Conservation (phyloP, 1,140 invertebrate genomes). For the Catajapyx aquilonaris region DNA sequence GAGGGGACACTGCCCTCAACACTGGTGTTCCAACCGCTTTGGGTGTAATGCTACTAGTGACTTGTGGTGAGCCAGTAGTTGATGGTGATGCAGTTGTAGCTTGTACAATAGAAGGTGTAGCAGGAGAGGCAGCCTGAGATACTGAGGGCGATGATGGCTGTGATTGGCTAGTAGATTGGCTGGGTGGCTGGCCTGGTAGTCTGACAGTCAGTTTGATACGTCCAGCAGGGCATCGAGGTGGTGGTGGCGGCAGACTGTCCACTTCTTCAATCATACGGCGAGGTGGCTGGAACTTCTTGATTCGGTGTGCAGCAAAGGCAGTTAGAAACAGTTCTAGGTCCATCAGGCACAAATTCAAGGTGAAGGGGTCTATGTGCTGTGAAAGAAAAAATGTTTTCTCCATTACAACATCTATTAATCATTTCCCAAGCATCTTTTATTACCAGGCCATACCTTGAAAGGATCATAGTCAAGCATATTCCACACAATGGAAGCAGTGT, state of each 20-base stretch:
- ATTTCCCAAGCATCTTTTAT: not conserved
- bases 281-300: conserved; percentile 46
- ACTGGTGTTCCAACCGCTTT: no score
- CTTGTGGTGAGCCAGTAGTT: no score
- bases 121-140: conserved; percentile 6
- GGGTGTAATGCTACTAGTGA: no score
- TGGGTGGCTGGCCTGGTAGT: conserved; percentile 29
- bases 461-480: conserved; percentile 54
- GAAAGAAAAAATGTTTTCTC: conserved; percentile 16
- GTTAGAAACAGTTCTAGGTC: conserved; percentile 47
- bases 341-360: conserved; percentile 45
- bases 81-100: no score
- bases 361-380: conserved; percentile 43
- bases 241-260: conserved; percentile 31
- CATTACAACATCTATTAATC: not conserved
- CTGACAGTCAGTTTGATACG: not conserved
- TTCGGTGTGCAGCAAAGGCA: conserved; percentile 64
- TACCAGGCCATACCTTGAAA: conserved; percentile 34
- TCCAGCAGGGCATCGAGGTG: conserved; percentile 32
- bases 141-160: conserved; percentile 10
- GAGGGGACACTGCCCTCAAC: no score
- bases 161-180: conserved; percentile 34
- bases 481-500: conserved; percentile 46
- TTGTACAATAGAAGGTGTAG: no score
- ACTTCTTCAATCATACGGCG: conserved; percentile 54